phyloP scores from a whole-genome alignment of 1,140 invertebrate genomes.

The Hylaeus volcanicus region DNA sequence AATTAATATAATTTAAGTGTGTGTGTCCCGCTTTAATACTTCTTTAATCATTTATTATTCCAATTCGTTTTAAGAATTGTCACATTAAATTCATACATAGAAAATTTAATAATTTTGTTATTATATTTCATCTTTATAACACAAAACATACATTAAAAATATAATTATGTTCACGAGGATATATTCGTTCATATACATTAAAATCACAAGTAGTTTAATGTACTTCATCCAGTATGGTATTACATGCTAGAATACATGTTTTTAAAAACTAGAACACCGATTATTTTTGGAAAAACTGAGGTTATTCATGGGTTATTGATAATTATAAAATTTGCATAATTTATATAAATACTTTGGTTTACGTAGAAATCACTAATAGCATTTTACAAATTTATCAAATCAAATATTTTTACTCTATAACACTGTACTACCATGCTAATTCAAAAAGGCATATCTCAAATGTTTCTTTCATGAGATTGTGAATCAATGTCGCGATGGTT shows the following conservation, averaged over 20 bases:
- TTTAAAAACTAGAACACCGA: slow-evolving; percentile 7
- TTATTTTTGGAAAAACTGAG: neutral
- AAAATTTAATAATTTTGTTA: slow-evolving; percentile 38
- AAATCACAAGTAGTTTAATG: slow-evolving; percentile 26
- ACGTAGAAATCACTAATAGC: neutral
- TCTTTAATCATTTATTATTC: neutral
- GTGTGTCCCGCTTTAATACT: neutral
- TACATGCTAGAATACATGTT: neutral
- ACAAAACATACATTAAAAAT: slow-evolving; percentile 31
- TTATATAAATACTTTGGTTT: slow-evolving; percentile 7
- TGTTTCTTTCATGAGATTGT: too few species aligned
- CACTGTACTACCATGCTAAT: too few species aligned
- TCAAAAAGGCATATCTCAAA: too few species aligned
- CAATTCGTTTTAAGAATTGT: neutral
- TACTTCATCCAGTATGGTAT: neutral
- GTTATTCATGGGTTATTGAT: slow-evolving; percentile 23
- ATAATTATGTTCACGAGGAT: slow-evolving; percentile 55
- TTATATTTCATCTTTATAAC: slow-evolving; percentile 49
- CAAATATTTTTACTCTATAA: neutral
- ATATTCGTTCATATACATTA: slow-evolving; percentile 41
- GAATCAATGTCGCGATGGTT: too few species aligned
- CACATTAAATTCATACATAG: neutral
- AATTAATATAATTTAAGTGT: neutral
- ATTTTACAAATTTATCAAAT: slow-evolving; percentile 12
- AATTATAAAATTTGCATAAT: neutral